These are phyloP conservation scores for Dicycla oo DNA, from an alignment of 2,888 invertebrate genomes.

Conservation along the genomic window DNA sequence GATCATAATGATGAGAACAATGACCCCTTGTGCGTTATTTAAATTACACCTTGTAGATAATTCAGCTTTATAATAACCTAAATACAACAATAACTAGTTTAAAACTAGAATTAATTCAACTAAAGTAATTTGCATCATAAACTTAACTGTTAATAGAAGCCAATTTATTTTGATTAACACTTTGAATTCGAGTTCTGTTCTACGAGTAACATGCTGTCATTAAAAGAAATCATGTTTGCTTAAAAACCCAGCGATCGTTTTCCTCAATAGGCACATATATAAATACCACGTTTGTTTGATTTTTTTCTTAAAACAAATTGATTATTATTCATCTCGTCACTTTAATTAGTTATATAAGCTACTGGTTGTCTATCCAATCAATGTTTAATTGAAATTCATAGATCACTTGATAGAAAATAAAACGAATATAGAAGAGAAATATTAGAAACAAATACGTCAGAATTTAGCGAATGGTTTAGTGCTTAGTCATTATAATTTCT, in stretches of 20 bases:
- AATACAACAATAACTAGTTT: conserved; percentile 2
- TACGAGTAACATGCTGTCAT: conserved; percentile 7
- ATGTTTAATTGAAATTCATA: neutral
- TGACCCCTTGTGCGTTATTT: too few species aligned
- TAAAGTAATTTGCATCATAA: conserved; percentile 34
- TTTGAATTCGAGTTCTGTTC: conserved; percentile 12
- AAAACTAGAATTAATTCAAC: conserved; percentile 15
- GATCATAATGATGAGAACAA: too few species aligned
- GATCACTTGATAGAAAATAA: neutral
- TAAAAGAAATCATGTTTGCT: conserved; percentile 39
- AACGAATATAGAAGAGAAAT: neutral
- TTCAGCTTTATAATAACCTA: conserved; percentile 1
- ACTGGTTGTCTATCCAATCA: conserved; percentile 11
- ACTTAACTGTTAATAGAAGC: conserved; percentile 25
- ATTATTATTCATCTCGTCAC: conserved; percentile 35
- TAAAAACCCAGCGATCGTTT: conserved; percentile 15
- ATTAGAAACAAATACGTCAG: neutral
- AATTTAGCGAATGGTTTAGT: neutral
- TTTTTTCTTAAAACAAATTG: conserved; percentile 6
- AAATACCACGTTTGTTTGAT: neutral
- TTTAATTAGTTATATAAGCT: conserved; percentile 4
- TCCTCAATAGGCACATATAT: neutral
- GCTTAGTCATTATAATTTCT: neutral
- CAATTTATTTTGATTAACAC: conserved; percentile 45
- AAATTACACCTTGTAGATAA: neutral